phyloP scores from a whole-genome alignment of 2,888 invertebrate genomes.

The Aporophyla lueneburgensis region DNA sequence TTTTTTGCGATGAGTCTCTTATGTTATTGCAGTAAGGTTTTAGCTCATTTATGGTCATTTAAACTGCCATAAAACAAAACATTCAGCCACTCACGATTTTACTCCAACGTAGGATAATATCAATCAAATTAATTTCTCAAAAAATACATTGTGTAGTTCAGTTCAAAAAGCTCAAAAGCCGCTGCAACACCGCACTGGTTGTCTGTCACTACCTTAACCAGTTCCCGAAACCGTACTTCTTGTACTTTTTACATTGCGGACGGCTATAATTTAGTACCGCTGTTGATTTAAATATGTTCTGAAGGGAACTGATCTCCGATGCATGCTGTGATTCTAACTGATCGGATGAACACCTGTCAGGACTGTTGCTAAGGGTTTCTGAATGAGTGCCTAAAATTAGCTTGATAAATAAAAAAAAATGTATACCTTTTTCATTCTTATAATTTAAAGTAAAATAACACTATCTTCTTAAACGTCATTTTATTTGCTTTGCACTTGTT shows the following conservation, averaged over 20 bases:
- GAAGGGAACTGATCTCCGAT: slow-evolving; percentile 37
- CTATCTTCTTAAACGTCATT: no score
- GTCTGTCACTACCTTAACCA: slow-evolving; percentile 30
- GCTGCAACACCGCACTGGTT: not conserved
- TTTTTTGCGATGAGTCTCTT: no score
- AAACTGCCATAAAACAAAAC: no score
- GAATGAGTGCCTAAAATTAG: slow-evolving; percentile 21
- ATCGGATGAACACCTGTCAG: slow-evolving; percentile 34
- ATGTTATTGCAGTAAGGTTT: no score
- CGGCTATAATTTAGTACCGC: slow-evolving; percentile 45
- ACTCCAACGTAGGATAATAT: no score
- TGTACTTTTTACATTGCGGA: slow-evolving; percentile 58
- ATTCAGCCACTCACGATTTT: no score
- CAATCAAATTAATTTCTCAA: not conserved
- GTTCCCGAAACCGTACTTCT: slow-evolving; percentile 53
- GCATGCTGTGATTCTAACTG: slow-evolving; percentile 44
- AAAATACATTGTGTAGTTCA: not conserved
- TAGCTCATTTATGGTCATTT: no score
- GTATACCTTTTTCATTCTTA: no score
- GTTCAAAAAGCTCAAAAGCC: not conserved
- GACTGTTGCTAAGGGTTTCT: slow-evolving; percentile 2
- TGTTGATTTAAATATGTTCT: slow-evolving; percentile 31
- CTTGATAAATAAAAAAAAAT: not conserved
- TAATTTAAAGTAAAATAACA: no score
- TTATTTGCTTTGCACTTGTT: no score